Evolutionary conservation across 2,113 vertebrate species (phyloP), one percentile per base, ranked within the genome.

Genomic region (Pterophyllum scalare): DNA sequence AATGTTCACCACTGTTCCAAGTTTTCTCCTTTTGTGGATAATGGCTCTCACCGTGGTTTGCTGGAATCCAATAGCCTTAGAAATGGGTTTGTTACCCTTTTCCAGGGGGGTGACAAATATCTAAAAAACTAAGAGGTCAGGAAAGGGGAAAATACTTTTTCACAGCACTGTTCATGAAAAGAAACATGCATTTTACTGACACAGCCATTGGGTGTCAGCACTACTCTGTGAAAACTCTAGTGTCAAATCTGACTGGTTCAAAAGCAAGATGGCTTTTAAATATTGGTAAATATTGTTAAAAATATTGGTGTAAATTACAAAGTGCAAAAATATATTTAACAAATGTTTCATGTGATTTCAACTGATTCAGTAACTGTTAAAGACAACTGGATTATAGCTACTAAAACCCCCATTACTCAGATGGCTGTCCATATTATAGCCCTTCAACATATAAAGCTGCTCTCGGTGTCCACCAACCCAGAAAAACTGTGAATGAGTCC

Each of bases 151-250:
- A 19, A n/a, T 35, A 10, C 19, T 35, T 61, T 61, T 61, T 61
- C 33, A 35, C 10, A 61, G 19, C 31, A 61, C 33, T 64, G 6
- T 7, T 15, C 35, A 40, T 15, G 13, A 65, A 24, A 24, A 40
- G 35, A n/a, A 38, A 3, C 7, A 38, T 67, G 87, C 72, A 92
- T 22, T 85, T 75, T 38, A 12, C 43, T 3, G 13, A 11, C 4
- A 49, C n/a, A 9, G 81, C 93, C 94, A 92, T 70, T 67, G 59
- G 91, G 83, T 90, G 93, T 91, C 89, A 92, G 77, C 52, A 83
- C 87, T 83, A 33, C 64, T 43, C 60, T 76, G 33, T 85, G 20
- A 62, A 80, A 85, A 31, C 5, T 20, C 57, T 40, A 2, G 74
- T 64, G 33, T 33, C 40, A 59, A 9, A 17, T 56, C 52, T 2